Conservation (phyloP, 2,888 invertebrate genomes). For the Diarsia dahlii region DNA sequence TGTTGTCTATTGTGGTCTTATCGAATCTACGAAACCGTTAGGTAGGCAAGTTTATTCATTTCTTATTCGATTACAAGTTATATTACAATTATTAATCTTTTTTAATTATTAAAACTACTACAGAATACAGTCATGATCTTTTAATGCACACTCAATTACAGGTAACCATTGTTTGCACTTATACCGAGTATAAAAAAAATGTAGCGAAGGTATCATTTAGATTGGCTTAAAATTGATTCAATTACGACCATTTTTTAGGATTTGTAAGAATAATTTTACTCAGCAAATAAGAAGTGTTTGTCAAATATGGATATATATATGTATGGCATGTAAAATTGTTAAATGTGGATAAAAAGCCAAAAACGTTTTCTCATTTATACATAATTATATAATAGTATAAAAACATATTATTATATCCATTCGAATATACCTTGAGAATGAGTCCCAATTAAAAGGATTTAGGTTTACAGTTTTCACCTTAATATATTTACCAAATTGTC, state of each 20-base stretch:
- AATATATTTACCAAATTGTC: not conserved
- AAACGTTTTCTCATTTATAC: too few relatives aligned
- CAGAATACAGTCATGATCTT: too few relatives aligned
- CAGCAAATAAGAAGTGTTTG: not conserved
- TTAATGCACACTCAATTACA: too few relatives aligned
- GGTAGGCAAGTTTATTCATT: not conserved
- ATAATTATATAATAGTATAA: too few relatives aligned
- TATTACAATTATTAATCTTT: too few relatives aligned
- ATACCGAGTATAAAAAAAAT: not conserved
- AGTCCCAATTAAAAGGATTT: not conserved
- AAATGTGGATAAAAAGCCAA: too few relatives aligned
- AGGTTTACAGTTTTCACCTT: too few relatives aligned
- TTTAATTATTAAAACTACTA: too few relatives aligned
- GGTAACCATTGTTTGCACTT: too few relatives aligned
- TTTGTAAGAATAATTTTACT: not conserved
- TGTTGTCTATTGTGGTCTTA: constrained; percentile 34
- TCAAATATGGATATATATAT: too few relatives aligned
- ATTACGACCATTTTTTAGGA: not conserved
- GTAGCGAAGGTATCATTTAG: not conserved
- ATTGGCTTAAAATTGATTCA: not conserved
- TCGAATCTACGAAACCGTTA: constrained; percentile 49
- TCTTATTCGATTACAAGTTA: not conserved
- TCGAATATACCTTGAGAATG: not conserved
- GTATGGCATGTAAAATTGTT: not conserved
- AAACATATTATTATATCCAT: too few relatives aligned